Conservation (phyloP, 2,888 invertebrate species). For the Agrochola litura region DNA sequence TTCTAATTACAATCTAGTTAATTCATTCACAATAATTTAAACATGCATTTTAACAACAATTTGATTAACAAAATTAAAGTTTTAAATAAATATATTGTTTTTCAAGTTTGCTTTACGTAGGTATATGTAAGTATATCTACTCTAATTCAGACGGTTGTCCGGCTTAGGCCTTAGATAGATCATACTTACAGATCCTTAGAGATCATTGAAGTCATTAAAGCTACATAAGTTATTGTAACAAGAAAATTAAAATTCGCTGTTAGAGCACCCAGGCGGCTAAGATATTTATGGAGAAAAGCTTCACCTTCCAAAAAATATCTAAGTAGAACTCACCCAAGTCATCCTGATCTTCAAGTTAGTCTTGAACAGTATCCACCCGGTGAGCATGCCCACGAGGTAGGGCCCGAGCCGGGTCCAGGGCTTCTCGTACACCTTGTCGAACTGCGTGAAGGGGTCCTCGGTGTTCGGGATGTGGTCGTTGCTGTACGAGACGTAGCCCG, state of each 20-base stretch:
- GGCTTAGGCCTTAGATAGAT: neutral
- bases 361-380: conserved; percentile 95
- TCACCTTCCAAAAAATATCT: too few species aligned
- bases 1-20: too few species aligned
- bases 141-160: neutral
- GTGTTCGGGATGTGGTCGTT: conserved; percentile 95
- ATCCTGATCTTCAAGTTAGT: conserved; percentile 94
- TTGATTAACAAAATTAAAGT: too few species aligned
- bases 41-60: too few species aligned
- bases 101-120: too few species aligned
- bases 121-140: neutral
- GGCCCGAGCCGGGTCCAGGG: conserved; percentile 97
- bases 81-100: too few species aligned
- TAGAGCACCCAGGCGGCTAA: neutral
- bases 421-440: conserved; percentile 97
- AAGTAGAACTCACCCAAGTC: conserved; percentile 89
- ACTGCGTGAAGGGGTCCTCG: conserved; percentile 95
- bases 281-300: neutral
- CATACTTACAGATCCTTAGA: neutral
- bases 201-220: neutral
- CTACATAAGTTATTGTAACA: neutral
- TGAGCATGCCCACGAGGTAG: conserved; percentile 95
- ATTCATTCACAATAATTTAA: too few species aligned
- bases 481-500: conserved; percentile 94
- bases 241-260: neutral